Conservation (phyloP, 2,113 vertebrate species). For the Otocyon megalotis region DNA sequence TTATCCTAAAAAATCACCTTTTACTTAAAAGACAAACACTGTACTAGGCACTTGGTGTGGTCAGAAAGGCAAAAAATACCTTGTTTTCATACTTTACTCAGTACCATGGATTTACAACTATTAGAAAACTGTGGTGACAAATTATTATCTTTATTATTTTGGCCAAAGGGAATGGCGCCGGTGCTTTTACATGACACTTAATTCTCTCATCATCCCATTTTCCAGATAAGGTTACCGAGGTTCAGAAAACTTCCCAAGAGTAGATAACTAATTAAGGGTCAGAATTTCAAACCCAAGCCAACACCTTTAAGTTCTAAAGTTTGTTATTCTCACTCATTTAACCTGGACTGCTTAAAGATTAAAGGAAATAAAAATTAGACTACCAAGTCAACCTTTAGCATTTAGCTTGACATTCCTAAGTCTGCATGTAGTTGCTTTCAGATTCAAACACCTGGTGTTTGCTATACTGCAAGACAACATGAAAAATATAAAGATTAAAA, state of each 20-base stretch:
- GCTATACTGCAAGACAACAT: constrained; percentile 7
- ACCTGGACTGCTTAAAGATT: background rate
- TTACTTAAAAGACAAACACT: background rate
- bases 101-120: background rate
- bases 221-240: background rate
- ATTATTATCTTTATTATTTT: background rate
- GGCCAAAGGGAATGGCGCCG: background rate
- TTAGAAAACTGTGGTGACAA: constrained; percentile 31
- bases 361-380: constrained; percentile 33
- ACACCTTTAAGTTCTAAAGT: background rate
- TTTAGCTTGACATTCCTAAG: background rate
- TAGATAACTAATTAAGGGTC: background rate
- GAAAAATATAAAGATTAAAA: constrained; percentile 33
- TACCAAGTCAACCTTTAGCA: constrained; percentile 46
- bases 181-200: background rate
- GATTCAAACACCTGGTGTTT: constrained; percentile 28
- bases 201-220: constrained; percentile 35
- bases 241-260: constrained; percentile 33
- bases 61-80: background rate
- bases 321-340: constrained; percentile 18
- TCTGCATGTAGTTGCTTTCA: background rate
- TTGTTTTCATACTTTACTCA: background rate
- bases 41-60: background rate
- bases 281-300: constrained; percentile 54
- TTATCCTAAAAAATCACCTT: constrained; percentile 29